Evolutionary conservation across 2,888 invertebrate genomes (phyloP), one percentile per base, ranked within the genome.

Genomic region (Acleris emargana): DNA sequence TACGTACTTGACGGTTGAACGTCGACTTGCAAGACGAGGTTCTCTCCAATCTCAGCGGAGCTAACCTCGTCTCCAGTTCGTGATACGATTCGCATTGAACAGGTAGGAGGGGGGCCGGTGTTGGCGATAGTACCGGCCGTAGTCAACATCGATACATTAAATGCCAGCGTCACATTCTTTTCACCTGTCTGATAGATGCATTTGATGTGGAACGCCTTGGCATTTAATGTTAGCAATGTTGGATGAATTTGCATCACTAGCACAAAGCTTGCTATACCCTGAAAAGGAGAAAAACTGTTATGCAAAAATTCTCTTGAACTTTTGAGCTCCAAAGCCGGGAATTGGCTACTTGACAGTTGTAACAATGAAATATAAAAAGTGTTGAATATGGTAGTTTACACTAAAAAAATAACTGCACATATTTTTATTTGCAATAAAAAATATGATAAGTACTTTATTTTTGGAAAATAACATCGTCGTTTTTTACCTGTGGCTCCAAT

Each of bases 171-270:
- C 0, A 98, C 97, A 74, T 97, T 97, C 85, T 97, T 97, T 84
- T 97, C 97, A 68, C 97, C 98, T 0, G 97, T 98, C 86, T 98
- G 97, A 84, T 99, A 99, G 63, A 98, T 96, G 84, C 99, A 99
- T 84, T 97, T 97, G 71, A 99, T 97, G 87, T 98, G 97, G 92
- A 98, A 99, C 1, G 99, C 98, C 86, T 98, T 97, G 5, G 99
- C 98, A 80, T 97, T 97, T 83, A 97, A 97, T 0, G 99, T 99
- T 58, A 99, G 96, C 60, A 99, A 93, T 92, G 97, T 97, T 0
- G 98, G 98, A 94, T 99, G 99, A 89, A 98, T 97, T 84, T 99
- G 99, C 81, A 99, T 97, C 25, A 99, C 98, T 51, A 99, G 93
- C 1, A 98, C 97, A 83, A 98, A 98, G 81, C 97, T 97, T 25